phyloP scores from a whole-genome alignment of 2,888 invertebrate species.

The Pheosia tremula region DNA sequence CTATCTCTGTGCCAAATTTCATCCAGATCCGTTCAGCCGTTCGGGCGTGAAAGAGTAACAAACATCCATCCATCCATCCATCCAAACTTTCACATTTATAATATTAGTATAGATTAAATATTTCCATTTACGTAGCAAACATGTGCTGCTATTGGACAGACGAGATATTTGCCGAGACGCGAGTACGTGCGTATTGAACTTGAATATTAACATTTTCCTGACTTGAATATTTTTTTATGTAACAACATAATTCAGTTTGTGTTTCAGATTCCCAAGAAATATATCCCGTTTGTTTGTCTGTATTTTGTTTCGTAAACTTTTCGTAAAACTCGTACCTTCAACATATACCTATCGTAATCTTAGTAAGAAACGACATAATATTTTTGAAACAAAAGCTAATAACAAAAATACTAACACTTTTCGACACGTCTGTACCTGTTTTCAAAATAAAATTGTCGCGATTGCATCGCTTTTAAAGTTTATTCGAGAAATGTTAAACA shows the following conservation, averaged over 20 bases:
- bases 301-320: no score
- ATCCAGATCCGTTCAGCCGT: no score
- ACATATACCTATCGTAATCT: neutral
- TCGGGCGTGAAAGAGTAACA: no score
- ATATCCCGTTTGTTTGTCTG: no score
- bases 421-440: neutral
- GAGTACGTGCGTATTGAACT: neutral
- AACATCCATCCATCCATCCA: no score
- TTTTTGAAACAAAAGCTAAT: no score
- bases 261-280: no score
- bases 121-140: neutral
- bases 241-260: neutral
- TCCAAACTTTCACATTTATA: no score
- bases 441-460: neutral
- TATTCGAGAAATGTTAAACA: neutral
- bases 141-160: neutral
- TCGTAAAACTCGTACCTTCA: no score
- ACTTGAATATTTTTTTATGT: neutral
- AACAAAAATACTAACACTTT: neutral
- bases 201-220: neutral
- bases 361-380: neutral
- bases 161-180: neutral
- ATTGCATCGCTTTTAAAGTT: neutral
- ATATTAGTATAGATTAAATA: neutral
- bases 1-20: no score